Evolutionary conservation across 2,797 vertebrate genomes (phyloP).

Genomic region (Hydrophis major): DNA sequence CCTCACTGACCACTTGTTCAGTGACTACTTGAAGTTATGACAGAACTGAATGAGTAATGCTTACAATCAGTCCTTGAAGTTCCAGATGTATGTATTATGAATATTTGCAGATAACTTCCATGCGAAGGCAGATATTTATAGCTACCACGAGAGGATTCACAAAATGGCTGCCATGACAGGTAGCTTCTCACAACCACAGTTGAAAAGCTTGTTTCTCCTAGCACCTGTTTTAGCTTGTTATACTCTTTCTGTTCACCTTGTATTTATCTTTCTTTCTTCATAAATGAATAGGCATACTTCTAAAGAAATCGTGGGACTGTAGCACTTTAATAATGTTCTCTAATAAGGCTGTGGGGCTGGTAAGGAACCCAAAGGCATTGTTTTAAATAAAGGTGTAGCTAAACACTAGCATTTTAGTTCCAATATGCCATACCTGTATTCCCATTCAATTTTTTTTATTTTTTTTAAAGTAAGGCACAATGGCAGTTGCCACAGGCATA

Average conservation of each 20-base stretch:
- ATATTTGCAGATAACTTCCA: neutral
- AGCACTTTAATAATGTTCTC: neutral
- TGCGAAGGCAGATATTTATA: neutral
- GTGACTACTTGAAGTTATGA: neutral
- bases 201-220: neutral
- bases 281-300: neutral
- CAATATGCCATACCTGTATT: neutral
- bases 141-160: neutral
- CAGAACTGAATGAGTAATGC: neutral
- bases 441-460: neutral
- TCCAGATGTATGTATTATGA: neutral
- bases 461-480: neutral
- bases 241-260: neutral
- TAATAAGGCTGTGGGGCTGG: neutral
- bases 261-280: neutral
- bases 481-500: neutral
- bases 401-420: neutral
- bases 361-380: neutral
- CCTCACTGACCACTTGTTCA: neutral
- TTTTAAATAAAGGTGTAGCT: neutral
- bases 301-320: neutral
- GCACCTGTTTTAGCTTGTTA: neutral
- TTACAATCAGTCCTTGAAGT: neutral
- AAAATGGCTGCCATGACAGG: neutral
- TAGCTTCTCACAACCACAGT: neutral